Evolutionary conservation across 2,113 vertebrate species (phyloP).

Genomic region (Pardalotus punctatus): DNA sequence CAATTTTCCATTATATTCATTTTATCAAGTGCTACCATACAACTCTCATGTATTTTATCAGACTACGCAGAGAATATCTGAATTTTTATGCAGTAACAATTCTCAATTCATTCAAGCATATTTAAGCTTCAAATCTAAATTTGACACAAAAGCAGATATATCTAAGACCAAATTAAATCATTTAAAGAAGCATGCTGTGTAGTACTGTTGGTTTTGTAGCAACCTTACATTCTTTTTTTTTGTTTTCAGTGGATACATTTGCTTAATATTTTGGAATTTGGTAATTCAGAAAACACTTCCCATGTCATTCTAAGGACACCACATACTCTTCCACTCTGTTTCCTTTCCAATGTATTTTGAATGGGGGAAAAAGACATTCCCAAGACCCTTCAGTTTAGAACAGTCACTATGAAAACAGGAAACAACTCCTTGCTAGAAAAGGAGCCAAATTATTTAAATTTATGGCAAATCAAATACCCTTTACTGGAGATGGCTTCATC

Average conservation of each 20-base stretch:
- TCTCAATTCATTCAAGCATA: conserved; percentile 40
- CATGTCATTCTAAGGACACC: not conserved
- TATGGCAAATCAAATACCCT: not conserved
- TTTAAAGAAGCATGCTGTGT: not conserved
- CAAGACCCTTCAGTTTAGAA: not conserved
- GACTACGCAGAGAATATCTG: conserved; percentile 61
- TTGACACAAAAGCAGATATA: conserved; percentile 28
- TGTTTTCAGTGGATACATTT: conserved; percentile 3
- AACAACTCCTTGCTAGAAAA: not conserved
- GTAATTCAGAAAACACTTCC: not conserved
- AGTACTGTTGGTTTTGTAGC: not conserved
- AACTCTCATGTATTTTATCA: conserved; percentile 70
- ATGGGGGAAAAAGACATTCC: not conserved
- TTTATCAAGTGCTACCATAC: conserved; percentile 78
- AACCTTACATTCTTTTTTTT: not conserved
- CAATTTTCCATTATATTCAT: conserved; percentile 78
- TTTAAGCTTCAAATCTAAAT: conserved; percentile 55
- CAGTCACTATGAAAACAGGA: not conserved
- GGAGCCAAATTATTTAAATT: not conserved
- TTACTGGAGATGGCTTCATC: not conserved
- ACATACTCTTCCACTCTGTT: not conserved
- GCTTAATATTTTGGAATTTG: conserved; percentile 8
- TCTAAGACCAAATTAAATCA: not conserved
- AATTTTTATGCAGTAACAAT: conserved; percentile 50
- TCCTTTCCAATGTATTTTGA: not conserved